These are phyloP conservation scores for Tribolium freemani DNA, from an alignment of 2,888 invertebrate genomes.

Conservation along the genomic window DNA sequence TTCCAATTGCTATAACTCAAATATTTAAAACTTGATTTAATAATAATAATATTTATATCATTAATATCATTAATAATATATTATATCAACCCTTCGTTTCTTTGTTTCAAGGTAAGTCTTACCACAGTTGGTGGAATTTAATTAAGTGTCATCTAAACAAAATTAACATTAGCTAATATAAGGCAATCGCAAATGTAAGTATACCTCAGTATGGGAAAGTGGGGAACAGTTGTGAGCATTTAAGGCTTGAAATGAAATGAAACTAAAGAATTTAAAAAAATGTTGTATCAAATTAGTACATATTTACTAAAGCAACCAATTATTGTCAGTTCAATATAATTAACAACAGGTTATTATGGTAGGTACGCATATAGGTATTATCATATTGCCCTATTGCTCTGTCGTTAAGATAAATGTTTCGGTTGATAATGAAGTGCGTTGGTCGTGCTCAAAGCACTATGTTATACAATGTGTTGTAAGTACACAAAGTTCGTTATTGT, in stretches of 20 bases:
- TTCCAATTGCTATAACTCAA: too few relatives aligned
- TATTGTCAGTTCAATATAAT: too few relatives aligned
- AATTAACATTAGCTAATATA: slow-evolving; percentile 46
- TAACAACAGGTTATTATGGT: too few relatives aligned
- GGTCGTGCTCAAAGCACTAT: slow-evolving; percentile 19
- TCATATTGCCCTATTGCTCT: not conserved
- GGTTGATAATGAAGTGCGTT: slow-evolving; percentile 10
- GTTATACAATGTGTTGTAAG: slow-evolving; percentile 11
- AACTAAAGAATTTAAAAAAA: not conserved
- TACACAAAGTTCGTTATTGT: slow-evolving; percentile 11
- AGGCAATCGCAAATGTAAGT: slow-evolving; percentile 15
- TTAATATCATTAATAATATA: too few relatives aligned
- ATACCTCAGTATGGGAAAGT: not conserved
- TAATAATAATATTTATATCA: too few relatives aligned
- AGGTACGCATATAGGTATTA: not conserved
- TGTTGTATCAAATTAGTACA: too few relatives aligned
- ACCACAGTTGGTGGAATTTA: slow-evolving; percentile 57
- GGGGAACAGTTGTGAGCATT: slow-evolving; percentile 16
- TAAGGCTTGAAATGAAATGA: too few relatives aligned
- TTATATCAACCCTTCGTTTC: too few relatives aligned
- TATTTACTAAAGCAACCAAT: too few relatives aligned
- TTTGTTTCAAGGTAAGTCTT: too few relatives aligned
- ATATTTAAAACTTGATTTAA: too few relatives aligned
- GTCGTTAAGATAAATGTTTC: slow-evolving; percentile 11
- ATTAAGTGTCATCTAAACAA: slow-evolving; percentile 64